Conservation (phyloP, 2,888 invertebrate species). For the Agrochola macilenta region DNA sequence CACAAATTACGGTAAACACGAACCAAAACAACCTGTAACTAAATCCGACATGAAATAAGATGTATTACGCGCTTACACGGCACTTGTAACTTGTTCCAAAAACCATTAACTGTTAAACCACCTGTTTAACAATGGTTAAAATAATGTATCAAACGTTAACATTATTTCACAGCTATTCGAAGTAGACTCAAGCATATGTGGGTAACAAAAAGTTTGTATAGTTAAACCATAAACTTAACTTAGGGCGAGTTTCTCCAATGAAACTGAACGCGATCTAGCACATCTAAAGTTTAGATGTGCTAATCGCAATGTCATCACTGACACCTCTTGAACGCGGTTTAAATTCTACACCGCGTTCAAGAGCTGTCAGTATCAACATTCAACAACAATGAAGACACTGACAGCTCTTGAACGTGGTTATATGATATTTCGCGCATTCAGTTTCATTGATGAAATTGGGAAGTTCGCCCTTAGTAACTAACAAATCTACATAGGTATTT, state of each 20-base stretch:
- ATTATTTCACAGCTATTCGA: not conserved
- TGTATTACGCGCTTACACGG: not conserved
- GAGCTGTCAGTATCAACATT: not conserved
- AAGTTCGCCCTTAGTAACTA: not conserved
- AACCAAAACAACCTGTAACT: conserved; percentile 19
- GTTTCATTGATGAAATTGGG: too few relatives aligned
- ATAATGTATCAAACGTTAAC: not conserved
- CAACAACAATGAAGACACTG: not conserved
- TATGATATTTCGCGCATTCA: not conserved
- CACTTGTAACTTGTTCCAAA: conserved; percentile 12
- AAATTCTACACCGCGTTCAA: too few relatives aligned
- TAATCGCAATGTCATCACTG: too few relatives aligned
- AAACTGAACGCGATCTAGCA: not conserved
- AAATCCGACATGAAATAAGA: conserved; percentile 23
- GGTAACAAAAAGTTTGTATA: not conserved
- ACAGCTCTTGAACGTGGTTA: not conserved
- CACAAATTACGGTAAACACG: conserved; percentile 6
- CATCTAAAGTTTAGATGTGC: not conserved
- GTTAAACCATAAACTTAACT: not conserved
- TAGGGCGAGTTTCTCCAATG: too few relatives aligned
- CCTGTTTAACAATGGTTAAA: conserved; percentile 12
- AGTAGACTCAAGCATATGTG: not conserved
- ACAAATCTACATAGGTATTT: not conserved
- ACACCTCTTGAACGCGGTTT: too few relatives aligned
- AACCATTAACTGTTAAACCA: conserved; percentile 1